A percentile compares a stretch with the other conserved stretches of the same genome.
Evolutionary conservation across 2,888 invertebrate species (phyloP).

Genomic region (Rotaria socialis): DNA sequence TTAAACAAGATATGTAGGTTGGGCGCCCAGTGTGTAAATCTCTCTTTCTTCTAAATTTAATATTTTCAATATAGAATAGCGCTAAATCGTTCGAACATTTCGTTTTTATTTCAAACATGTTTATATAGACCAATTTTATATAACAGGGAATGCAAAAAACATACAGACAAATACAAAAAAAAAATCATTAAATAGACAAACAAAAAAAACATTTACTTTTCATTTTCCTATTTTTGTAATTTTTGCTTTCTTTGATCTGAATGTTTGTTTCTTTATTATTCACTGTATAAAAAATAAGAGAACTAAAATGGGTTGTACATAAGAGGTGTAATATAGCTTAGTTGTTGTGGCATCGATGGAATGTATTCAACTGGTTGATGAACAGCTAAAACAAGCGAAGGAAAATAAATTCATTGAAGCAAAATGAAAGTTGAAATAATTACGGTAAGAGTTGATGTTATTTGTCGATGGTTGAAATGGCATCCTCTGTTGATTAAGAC

Average conservation of each 20-base stretch:
- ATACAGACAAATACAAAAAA: not conserved
- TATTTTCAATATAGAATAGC: no score
- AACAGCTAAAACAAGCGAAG: not conserved
- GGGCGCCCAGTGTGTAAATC: no score
- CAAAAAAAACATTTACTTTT: not conserved
- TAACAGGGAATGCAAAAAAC: not conserved
- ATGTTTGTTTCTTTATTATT: not conserved
- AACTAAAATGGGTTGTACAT: not conserved
- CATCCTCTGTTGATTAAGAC: not conserved
- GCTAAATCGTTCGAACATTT: not conserved
- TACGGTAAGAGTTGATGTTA: not conserved
- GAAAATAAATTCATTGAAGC: not conserved
- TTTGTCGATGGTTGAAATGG: not conserved
- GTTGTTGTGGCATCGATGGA: not conserved
- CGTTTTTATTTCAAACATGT: not conserved
- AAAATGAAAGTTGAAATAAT: not conserved
- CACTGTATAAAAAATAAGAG: not conserved
- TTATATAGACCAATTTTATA: not conserved
- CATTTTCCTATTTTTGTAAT: not conserved
- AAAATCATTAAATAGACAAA: slow-evolving; percentile 21
- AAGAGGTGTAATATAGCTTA: not conserved
- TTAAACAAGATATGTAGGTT: no score
- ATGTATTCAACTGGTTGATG: not conserved
- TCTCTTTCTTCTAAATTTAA: no score
- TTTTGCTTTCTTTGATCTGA: not conserved